These are phyloP conservation scores for Silurus lanzhouensis DNA, from an alignment of 2,797 vertebrate genomes.

Conservation along the genomic window DNA sequence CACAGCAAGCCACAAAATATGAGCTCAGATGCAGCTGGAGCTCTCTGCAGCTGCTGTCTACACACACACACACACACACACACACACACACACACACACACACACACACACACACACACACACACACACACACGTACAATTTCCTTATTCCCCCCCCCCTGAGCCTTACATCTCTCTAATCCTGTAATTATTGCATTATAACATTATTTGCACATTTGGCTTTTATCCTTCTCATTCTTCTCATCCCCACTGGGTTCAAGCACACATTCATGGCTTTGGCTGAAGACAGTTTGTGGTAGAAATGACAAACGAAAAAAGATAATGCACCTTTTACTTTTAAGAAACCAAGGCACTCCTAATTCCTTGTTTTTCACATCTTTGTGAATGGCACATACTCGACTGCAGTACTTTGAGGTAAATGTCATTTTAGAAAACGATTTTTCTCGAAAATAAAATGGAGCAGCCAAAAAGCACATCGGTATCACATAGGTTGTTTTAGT, in stretches of 20 bases:
- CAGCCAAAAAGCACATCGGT: not conserved
- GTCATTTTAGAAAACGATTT: not conserved
- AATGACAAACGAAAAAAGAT: not conserved
- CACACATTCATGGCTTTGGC: not conserved
- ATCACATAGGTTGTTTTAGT: no score
- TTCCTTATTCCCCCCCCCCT: not conserved
- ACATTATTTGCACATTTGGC: conserved; percentile 38
- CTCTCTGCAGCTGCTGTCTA: conserved; percentile 19
- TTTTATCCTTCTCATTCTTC: conserved; percentile 26
- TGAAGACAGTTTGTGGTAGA: not conserved
- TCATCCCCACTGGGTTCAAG: not conserved
- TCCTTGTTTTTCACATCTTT: not conserved
- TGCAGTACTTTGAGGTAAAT: not conserved
- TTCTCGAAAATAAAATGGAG: not conserved
- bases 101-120: not conserved
- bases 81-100: not conserved
- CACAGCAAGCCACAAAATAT: conserved; percentile 46
- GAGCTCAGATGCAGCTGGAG: conserved; percentile 41
- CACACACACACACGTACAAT: not conserved
- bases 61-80: conserved; percentile 20
- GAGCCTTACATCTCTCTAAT: conserved; percentile 26
- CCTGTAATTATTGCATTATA: conserved; percentile 42
- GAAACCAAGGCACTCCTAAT: no score
- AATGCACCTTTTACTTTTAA: not conserved
- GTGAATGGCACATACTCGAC: not conserved